A percentile compares a stretch with the other conserved stretches of the same genome.
Evolutionary conservation across 2,797 vertebrate species (phyloP).

Genomic region (Decapterus maruadsi): DNA sequence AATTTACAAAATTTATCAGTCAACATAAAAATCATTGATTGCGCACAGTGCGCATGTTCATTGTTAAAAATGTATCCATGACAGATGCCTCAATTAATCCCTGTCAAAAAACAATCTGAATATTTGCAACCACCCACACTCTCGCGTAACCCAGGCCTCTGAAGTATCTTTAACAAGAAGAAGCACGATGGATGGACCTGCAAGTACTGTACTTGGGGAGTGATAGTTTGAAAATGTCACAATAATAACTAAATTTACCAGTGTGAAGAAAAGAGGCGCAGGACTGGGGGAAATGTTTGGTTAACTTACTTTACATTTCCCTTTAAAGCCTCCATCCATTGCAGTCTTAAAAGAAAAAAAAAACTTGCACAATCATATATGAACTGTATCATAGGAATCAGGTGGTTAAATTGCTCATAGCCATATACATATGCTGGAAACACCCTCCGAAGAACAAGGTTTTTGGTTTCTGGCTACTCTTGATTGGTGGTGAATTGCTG

Average conservation of each 20-base stretch:
- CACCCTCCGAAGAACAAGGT: constrained; percentile 22
- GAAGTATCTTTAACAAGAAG: constrained; percentile 54
- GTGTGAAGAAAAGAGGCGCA: constrained; percentile 45
- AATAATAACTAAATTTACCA: constrained; percentile 39
- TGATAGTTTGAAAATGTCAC: constrained; percentile 35
- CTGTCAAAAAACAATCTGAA: constrained; percentile 48
- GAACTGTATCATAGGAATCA: constrained; percentile 45
- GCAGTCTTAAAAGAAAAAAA: constrained; percentile 40
- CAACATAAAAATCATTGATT: constrained; percentile 81
- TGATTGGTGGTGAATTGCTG: constrained; percentile 42
- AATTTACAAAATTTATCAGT: constrained; percentile 85
- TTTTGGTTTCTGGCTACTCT: constrained; percentile 47
- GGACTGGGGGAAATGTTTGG: constrained; percentile 28
- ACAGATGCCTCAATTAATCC: constrained; percentile 64
- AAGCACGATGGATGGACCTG: constrained; percentile 71
- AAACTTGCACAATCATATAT: constrained; percentile 40
- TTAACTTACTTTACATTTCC: constrained; percentile 38
- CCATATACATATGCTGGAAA: constrained; percentile 35
- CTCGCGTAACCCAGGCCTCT: constrained; percentile 60
- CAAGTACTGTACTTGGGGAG: constrained; percentile 51
- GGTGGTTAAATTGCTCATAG: constrained; percentile 40
- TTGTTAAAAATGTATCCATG: constrained; percentile 80
- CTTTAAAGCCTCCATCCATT: constrained; percentile 35
- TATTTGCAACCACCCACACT: constrained; percentile 57
- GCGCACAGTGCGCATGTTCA: constrained; percentile 68